Conservation (phyloP, 2,113 vertebrate genomes). For the Gobiocypris rarus region DNA sequence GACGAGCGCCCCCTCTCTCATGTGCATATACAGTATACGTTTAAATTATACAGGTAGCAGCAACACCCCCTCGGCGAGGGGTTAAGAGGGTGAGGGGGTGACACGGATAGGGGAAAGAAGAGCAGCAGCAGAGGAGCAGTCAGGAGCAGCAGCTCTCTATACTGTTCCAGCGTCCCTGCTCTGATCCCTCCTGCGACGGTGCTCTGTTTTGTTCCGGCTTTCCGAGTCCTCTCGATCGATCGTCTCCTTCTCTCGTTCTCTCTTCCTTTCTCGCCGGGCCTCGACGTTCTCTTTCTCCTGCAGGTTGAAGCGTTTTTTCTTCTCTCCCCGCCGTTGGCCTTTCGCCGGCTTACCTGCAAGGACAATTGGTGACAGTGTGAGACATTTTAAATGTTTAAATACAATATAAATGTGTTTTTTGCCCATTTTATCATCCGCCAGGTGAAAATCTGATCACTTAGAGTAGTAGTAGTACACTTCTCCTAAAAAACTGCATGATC, state of each 20-base stretch:
- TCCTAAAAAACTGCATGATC: not conserved
- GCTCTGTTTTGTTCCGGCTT: slow-evolving; percentile 89
- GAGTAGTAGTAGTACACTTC: not conserved
- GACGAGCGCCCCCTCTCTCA: slow-evolving; percentile 65
- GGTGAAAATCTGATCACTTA: not conserved
- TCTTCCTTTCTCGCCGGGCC: slow-evolving; percentile 77
- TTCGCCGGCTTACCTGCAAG: slow-evolving; percentile 48
- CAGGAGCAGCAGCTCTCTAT: slow-evolving; percentile 73
- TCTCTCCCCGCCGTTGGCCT: slow-evolving; percentile 74
- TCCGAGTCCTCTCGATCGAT: slow-evolving; percentile 83
- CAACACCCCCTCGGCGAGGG: slow-evolving; percentile 78
- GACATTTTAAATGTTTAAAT: not conserved
- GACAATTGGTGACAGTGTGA: slow-evolving; percentile 18
- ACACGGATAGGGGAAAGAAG: slow-evolving; percentile 50
- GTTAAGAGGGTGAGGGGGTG: slow-evolving; percentile 61
- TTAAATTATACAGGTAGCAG: slow-evolving; percentile 90
- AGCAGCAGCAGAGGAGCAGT: slow-evolving; percentile 70
- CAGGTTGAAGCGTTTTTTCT: slow-evolving; percentile 85
- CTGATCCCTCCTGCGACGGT: slow-evolving; percentile 83
- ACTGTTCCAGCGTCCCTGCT: slow-evolving; percentile 80
- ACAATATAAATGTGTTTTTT: no score
- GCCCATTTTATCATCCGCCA: not conserved
- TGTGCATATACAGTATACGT: slow-evolving; percentile 78
- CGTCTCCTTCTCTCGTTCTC: slow-evolving; percentile 72
- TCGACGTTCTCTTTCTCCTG: slow-evolving; percentile 88